Percentiles rank a stretch among this genome's conserved stretches.
Conservation (phyloP, 2,797 vertebrate species). For the Oryzias dopingdopingensis region DNA sequence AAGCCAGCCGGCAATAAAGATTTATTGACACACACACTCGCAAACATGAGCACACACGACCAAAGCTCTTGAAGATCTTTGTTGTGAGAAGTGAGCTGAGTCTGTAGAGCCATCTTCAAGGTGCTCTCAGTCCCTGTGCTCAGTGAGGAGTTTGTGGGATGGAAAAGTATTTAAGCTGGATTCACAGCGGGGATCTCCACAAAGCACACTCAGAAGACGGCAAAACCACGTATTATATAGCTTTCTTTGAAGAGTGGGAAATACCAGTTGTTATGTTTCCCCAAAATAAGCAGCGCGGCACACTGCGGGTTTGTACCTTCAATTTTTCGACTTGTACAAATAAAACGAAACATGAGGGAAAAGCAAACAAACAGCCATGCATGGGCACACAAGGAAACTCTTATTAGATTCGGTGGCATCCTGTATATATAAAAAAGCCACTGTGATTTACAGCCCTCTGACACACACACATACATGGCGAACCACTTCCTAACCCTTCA, state of each 20-base stretch:
- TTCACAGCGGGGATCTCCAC: constrained; percentile 72
- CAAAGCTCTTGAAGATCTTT: constrained; percentile 62
- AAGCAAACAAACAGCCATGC: constrained; percentile 49
- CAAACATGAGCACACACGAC: constrained; percentile 29
- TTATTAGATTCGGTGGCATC: constrained; percentile 31
- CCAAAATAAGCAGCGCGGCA: constrained; percentile 65
- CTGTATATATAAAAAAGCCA: constrained; percentile 49
- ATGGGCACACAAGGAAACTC: constrained; percentile 47
- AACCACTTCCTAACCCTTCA: constrained; percentile 72
- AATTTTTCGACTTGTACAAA: constrained; percentile 73
- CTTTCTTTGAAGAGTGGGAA: constrained; percentile 77
- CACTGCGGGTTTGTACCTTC: constrained; percentile 68
- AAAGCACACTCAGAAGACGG: constrained; percentile 63
- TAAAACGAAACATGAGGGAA: constrained; percentile 67
- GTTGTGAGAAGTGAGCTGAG: constrained; percentile 62
- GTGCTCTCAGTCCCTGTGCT: constrained; percentile 54
- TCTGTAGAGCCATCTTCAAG: constrained; percentile 66
- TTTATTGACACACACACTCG: constrained; percentile 13
- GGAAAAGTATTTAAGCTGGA: constrained; percentile 74
- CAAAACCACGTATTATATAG: constrained; percentile 65
- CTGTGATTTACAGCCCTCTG: constrained; percentile 59
- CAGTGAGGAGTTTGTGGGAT: constrained; percentile 66
- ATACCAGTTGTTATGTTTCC: constrained; percentile 75
- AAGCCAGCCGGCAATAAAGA: constrained; percentile 34
- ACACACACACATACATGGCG: constrained; percentile 58